Evolutionary conservation across 2,888 invertebrate genomes (phyloP).

Genomic region (Cantharis lateralis): DNA sequence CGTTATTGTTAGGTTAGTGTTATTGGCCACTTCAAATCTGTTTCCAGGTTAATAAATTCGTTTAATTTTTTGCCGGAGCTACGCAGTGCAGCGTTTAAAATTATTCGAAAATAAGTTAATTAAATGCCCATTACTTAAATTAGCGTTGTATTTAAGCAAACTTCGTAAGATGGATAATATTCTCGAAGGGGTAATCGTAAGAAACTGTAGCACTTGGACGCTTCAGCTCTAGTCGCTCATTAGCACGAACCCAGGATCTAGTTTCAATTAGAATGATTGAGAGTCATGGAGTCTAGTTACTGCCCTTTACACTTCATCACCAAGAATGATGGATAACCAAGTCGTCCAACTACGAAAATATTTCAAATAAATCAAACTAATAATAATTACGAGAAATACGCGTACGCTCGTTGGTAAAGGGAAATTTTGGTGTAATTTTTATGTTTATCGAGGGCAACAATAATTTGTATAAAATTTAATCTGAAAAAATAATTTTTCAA

Average conservation of each 20-base stretch:
- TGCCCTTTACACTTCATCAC: constrained; percentile 50
- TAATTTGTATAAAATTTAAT: neutral
- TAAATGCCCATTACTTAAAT: constrained; percentile 49
- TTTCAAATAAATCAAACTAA: neutral
- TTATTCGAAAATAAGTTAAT: constrained; percentile 35
- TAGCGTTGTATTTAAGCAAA: constrained; percentile 48
- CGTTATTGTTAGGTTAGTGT: neutral
- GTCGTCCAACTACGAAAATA: neutral
- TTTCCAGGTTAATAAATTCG: neutral
- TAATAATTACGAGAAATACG: neutral
- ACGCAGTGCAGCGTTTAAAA: neutral
- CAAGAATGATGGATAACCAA: constrained; percentile 50
- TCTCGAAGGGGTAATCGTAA: constrained; percentile 49
- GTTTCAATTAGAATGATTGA: constrained; percentile 58
- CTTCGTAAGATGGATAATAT: constrained; percentile 47
- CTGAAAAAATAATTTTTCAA: neutral
- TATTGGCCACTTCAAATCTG: neutral
- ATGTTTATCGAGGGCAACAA: neutral
- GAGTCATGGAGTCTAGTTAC: constrained; percentile 53
- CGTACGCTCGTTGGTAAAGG: neutral
- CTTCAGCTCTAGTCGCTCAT: constrained; percentile 48
- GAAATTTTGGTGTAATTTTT: neutral
- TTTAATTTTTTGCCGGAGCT: neutral
- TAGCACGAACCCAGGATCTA: constrained; percentile 49
- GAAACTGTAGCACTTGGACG: constrained; percentile 41